Conservation (phyloP, 1,140 invertebrate genomes). For the Spodoptera litura region DNA sequence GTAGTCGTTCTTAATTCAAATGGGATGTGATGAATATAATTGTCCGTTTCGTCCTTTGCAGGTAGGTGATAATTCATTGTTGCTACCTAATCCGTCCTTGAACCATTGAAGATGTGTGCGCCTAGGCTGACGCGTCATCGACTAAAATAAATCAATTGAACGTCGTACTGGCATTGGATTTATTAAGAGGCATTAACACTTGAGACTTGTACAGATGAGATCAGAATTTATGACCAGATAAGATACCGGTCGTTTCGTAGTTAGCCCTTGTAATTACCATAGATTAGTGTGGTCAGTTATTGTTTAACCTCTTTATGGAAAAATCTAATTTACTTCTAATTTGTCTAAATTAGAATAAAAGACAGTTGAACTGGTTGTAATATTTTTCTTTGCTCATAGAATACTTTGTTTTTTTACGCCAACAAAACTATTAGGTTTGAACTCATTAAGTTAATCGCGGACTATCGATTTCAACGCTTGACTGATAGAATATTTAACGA, state of each 20-base stretch:
- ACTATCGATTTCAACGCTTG: too few relatives aligned
- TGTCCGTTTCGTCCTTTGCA: conserved; percentile 18
- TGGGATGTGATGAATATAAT: neutral
- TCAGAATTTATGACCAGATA: conserved; percentile 16
- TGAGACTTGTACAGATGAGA: conserved; percentile 10
- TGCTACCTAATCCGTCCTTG: conserved; percentile 45
- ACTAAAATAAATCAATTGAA: conserved; percentile 64
- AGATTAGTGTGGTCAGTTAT: neutral
- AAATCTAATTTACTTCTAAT: too few relatives aligned
- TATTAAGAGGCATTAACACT: conserved; percentile 43
- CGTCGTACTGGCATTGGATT: conserved; percentile 44
- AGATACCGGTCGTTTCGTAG: neutral
- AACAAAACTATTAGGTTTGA: too few relatives aligned
- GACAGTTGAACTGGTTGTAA: too few relatives aligned
- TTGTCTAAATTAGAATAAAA: too few relatives aligned
- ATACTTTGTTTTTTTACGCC: too few relatives aligned
- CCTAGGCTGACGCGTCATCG: conserved; percentile 59
- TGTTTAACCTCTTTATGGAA: too few relatives aligned
- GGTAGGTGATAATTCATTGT: neutral
- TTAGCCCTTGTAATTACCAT: conserved; percentile 19
- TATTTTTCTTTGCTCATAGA: too few relatives aligned
- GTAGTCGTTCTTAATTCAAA: neutral
- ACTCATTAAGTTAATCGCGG: too few relatives aligned
- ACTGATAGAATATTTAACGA: too few relatives aligned
- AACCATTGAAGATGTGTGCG: conserved; percentile 35